A percentile compares a stretch with the other conserved stretches of the same genome.
Evolutionary conservation across 1,140 invertebrate genomes (phyloP).

Genomic region (Cydia fagiglandana): DNA sequence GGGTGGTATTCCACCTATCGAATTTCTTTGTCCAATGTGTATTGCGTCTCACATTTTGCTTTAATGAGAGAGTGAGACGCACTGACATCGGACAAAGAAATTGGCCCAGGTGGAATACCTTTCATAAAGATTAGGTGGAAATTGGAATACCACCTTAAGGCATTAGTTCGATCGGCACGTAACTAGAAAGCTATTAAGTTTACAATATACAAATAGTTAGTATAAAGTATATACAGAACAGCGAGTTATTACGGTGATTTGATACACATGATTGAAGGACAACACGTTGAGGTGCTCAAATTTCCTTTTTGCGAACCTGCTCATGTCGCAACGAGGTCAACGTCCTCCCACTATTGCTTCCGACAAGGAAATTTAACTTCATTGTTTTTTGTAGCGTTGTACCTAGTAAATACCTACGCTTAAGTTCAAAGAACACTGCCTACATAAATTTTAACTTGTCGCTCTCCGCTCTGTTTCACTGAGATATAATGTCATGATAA

Average conservation of each 20-base stretch:
- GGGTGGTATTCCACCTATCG: too few relatives aligned
- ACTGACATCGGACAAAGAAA: too few relatives aligned
- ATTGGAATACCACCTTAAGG: too few relatives aligned
- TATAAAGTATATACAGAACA: neutral
- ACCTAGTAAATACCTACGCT: neutral
- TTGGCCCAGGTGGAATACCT: too few relatives aligned
- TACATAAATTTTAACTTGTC: neutral
- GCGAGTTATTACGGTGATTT: slow-evolving; percentile 2
- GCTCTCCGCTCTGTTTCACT: too few relatives aligned
- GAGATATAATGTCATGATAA: too few relatives aligned
- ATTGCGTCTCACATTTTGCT: too few relatives aligned
- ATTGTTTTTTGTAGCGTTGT: neutral
- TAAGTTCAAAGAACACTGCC: slow-evolving; percentile 2
- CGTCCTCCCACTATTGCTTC: slow-evolving; percentile 7
- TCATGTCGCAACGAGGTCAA: slow-evolving; percentile 6
- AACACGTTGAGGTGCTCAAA: slow-evolving; percentile 2
- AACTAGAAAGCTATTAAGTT: neutral
- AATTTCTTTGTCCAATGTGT: too few relatives aligned
- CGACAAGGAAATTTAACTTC: slow-evolving; percentile 16
- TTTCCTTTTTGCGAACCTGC: neutral
- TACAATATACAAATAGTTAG: neutral
- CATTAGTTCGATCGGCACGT: neutral
- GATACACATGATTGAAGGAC: slow-evolving; percentile 16
- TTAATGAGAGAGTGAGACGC: too few relatives aligned
- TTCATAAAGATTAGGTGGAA: too few relatives aligned